Base-by-base conservation (phyloP, 1,140 invertebrate species). In the Solen grandis region DNA sequence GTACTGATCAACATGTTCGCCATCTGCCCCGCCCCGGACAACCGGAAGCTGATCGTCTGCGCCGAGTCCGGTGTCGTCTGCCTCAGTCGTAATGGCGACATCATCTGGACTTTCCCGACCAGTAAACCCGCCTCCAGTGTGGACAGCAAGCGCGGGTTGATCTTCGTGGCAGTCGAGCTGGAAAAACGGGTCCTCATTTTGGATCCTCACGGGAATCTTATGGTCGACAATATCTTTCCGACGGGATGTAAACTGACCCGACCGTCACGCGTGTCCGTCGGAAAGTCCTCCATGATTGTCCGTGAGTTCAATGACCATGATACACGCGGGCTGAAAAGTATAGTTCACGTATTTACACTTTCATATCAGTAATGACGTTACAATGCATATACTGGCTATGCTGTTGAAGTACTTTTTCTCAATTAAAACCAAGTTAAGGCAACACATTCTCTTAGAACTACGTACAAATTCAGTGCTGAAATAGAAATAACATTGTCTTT, bases 221-320 rank as follows among this genome's bases (percentile, higher is more conserved):
- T 78, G 75, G 75, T 78, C n/a, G 75, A 78, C 25, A 78, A 68
- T 19, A 50, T 78, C 4, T 78, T 78, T 60, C 75, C 75, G n/a
- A 25, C 65, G 2, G 65, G 46, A 41, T 78, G 62, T 69, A 69
- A 41, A 10, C 16, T 78, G n/a, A 38, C 35, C 10, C 63, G 50
- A 10, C 75, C 75, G 2, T 38, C 62, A 25, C 16, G 75, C 10
- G 75, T 78, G 25, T 69, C 63, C 29, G 75, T 69, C 0, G 75
- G 75, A 16, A 78, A 78, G 54, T 59, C 75, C 8, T 59, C 63
- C 14, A 22, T 78, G 8, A 60, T 78, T 69, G 75, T 69, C 36
- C 29, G 75, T 27, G 75, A 78, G 29, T 78, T 69, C 33, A 69
- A 35, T 29, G 75, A 78, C 52, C 25, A 57, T 33, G 65, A 78